phyloP scores from a whole-genome alignment of 35 echinoderm and acorn worm species.

The Ptychodera flava region DNA sequence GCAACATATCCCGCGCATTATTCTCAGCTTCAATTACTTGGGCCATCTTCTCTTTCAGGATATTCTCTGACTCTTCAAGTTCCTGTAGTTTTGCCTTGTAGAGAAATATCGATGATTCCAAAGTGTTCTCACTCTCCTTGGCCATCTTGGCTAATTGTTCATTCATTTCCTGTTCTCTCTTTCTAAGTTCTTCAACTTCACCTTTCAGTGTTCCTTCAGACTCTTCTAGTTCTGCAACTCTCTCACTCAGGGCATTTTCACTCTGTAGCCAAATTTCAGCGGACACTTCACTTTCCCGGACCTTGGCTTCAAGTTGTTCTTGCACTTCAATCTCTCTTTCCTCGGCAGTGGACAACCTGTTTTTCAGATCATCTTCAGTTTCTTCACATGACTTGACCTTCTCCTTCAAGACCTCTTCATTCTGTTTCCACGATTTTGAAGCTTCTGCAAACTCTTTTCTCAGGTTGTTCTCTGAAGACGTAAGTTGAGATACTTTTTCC shows the following conservation, averaged over 20 bases:
- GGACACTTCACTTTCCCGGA: not conserved
- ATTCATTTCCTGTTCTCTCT: not conserved
- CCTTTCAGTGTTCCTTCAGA: not conserved
- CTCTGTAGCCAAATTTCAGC: not conserved
- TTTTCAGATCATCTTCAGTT: constrained; percentile 23
- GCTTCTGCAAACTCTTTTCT: not conserved
- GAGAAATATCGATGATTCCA: not conserved
- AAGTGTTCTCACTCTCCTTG: not conserved
- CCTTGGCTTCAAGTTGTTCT: not conserved
- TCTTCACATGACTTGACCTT: not conserved
- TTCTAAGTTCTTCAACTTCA: not conserved
- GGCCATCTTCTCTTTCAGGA: not conserved
- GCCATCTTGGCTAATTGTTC: too few relatives aligned
- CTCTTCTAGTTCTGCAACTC: constrained; percentile 7
- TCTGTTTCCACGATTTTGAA: not conserved
- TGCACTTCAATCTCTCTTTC: not conserved
- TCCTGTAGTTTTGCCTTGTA: not conserved
- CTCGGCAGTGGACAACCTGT: not conserved
- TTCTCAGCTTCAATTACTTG: not conserved
- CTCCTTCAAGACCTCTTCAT: not conserved
- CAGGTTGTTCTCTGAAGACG: not conserved
- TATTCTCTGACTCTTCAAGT: not conserved
- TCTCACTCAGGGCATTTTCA: constrained; percentile 50
- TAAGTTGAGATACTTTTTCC: not conserved
- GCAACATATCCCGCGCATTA: not conserved